These are phyloP conservation scores for Tholera decimalis DNA, from an alignment of 2,888 invertebrate species.

Conservation along the genomic window DNA sequence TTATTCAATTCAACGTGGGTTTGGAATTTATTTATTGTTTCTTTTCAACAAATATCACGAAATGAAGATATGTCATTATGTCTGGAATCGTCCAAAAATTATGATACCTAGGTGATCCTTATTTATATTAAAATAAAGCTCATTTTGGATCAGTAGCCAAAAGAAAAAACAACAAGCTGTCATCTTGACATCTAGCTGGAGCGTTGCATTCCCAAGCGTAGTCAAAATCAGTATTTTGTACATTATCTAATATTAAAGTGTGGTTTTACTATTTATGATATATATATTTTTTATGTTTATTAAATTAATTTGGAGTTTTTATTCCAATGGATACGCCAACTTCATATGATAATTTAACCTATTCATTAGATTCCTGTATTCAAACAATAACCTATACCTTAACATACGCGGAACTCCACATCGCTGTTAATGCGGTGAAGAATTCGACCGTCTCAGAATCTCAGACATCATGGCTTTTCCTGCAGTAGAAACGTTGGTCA, in stretches of 20 bases:
- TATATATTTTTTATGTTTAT: not conserved
- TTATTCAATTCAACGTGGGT: conserved; percentile 60
- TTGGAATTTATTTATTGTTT: conserved; percentile 58
- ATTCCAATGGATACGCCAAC: too few species aligned
- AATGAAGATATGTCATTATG: not conserved
- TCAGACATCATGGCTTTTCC: too few species aligned
- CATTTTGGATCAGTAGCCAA: not conserved
- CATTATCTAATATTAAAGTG: not conserved
- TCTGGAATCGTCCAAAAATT: not conserved
- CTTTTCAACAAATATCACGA: conserved; percentile 32
- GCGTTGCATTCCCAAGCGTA: conserved; percentile 12
- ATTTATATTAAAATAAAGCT: fast-evolving
- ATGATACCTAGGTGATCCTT: conserved; percentile 4
- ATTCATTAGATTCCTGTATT: too few species aligned
- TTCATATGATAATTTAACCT: too few species aligned
- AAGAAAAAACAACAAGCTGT: not conserved
- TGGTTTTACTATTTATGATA: too few species aligned
- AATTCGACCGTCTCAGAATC: too few species aligned
- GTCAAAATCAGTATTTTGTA: not conserved
- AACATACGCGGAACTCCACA: too few species aligned
- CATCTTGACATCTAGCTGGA: conserved; percentile 15
- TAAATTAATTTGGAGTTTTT: too few species aligned
- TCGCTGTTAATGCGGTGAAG: too few species aligned
- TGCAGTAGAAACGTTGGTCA: too few species aligned
- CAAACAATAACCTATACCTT: too few species aligned